A percentile compares a stretch with the other conserved stretches of the same genome.
Conservation (phyloP, 2,797 vertebrate species). For the Aplochiton taeniatus region DNA sequence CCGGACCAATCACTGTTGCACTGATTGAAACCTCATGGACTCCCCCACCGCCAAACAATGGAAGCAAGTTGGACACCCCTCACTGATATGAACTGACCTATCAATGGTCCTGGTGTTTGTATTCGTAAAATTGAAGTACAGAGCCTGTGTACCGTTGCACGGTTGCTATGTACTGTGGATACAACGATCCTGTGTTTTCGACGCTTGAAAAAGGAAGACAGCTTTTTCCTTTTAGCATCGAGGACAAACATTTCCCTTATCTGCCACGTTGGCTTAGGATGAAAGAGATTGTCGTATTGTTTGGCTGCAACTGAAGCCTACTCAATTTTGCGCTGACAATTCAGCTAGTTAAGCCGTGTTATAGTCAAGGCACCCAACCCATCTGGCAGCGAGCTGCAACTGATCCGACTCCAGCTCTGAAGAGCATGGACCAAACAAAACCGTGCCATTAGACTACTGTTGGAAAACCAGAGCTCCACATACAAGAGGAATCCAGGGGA, state of each 20-base stretch:
- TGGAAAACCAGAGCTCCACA: too few species aligned
- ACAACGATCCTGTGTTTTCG: slow-evolving; percentile 31
- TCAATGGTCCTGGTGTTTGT: too few species aligned
- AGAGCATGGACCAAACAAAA: background rate
- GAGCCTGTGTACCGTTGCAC: background rate
- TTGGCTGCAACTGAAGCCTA: slow-evolving; percentile 14
- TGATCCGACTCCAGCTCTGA: background rate
- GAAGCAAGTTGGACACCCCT: slow-evolving; percentile 30
- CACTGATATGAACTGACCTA: slow-evolving; percentile 10
- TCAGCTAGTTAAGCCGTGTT: slow-evolving; percentile 12
- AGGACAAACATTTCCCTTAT: slow-evolving; percentile 25
- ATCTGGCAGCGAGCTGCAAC: background rate
- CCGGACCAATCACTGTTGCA: slow-evolving; percentile 51
- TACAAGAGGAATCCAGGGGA: too few species aligned
- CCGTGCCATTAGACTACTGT: background rate
- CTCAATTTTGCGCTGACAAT: slow-evolving; percentile 8
- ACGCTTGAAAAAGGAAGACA: slow-evolving; percentile 33
- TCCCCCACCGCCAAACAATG: slow-evolving; percentile 31
- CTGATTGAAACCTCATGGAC: slow-evolving; percentile 63
- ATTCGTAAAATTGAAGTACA: too few species aligned
- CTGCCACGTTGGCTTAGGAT: slow-evolving; percentile 24
- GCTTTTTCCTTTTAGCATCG: slow-evolving; percentile 18
- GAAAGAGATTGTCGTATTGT: slow-evolving; percentile 33
- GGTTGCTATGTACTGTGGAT: slow-evolving; percentile 31
- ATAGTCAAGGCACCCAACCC: slow-evolving; percentile 4